Evolutionary conservation across 2,888 invertebrate genomes (phyloP), one percentile per base, ranked within the genome.

Genomic region (Odontothrips loti): DNA sequence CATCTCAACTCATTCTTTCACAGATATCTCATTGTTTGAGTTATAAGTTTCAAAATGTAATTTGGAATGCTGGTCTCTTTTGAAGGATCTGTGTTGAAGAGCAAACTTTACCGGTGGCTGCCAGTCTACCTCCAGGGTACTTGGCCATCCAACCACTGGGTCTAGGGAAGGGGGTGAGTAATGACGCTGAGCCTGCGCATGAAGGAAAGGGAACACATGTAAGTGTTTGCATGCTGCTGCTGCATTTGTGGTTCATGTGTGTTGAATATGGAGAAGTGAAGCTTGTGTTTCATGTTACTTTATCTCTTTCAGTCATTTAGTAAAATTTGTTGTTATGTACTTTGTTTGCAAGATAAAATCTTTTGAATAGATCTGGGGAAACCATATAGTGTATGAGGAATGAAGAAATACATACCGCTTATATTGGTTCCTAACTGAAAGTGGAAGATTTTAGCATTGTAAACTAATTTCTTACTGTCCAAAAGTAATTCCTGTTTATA

Each of bases 111-210:
- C 93, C 97, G 0, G 96, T 99, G 75, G 96, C 98, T 0, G 92
- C 95, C 15, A 93, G 95, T 86, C 90, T 98, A 82, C 97, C 98
- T 0, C 90, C 94, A 9, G 96, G 96, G 79, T 99, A 99, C 88
- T 90, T 98, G 79, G 91, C 95, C 17, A 94, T 96, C 85, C 95
- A 96, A 86, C 95, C 96, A 0, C 90, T 97, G 81, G 97, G 97
- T 51, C 90, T 96, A 82, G 96, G 96, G 81, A 96, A 93, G 92
- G 97, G 96, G 88, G 96, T 95, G 90, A 91, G 91, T 87, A 82
- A 83, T 68, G 48, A 80, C 23, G 68, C 68, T 27, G 68, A 75
- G 68, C 68, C 68, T 75, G 27, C 68, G 68, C 68, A 75, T 47
- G 80, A 81, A 63, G 81, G 79, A 58, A 79, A 81, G 47, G 79